phyloP scores from a whole-genome alignment of 2,113 vertebrate species.

The Rhipidura dahli region DNA sequence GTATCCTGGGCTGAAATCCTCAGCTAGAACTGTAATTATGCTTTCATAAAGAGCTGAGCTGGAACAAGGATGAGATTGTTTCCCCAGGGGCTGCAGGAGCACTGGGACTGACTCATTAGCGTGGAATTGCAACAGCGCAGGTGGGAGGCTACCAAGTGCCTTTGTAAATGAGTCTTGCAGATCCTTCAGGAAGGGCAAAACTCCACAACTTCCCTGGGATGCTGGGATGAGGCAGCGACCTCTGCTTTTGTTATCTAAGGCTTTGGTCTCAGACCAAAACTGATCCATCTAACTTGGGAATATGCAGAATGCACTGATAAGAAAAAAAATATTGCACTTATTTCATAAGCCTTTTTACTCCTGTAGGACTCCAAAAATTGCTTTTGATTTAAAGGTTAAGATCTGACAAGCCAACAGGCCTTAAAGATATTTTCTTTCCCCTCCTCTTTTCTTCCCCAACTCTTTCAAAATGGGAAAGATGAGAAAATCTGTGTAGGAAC shows the following conservation, averaged over 20 bases:
- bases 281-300: background rate
- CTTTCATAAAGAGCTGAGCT: background rate
- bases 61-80: background rate
- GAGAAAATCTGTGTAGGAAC: background rate
- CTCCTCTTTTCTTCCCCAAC: background rate
- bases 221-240: background rate
- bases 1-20: background rate
- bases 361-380: background rate
- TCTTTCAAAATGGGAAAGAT: background rate
- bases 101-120: background rate
- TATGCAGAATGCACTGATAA: background rate
- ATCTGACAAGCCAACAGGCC: background rate
- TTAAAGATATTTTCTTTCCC: background rate
- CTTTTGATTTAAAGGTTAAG: constrained; percentile 40
- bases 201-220: background rate
- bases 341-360: background rate
- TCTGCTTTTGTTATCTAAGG: background rate
- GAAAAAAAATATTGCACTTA: background rate
- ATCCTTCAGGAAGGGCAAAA: background rate
- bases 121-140: background rate
- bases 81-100: background rate
- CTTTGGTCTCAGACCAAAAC: background rate
- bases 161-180: background rate
- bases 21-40: background rate
- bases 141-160: background rate